Conservation (phyloP, 2,113 vertebrate species). For the Amia ocellicauda region DNA sequence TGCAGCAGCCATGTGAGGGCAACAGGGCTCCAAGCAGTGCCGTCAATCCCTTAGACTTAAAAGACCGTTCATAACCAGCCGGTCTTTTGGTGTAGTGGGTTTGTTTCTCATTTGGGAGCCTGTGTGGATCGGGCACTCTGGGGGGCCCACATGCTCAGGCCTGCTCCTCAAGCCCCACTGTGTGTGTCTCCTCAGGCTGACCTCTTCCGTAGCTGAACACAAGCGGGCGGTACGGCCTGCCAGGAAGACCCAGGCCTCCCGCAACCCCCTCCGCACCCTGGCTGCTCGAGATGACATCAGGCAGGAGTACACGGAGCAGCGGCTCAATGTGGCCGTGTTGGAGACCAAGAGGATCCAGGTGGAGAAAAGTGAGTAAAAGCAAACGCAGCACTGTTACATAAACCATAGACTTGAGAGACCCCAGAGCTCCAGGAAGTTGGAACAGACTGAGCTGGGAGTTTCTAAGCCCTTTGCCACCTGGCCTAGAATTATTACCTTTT, state of each 20-base stretch:
- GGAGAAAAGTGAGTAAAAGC: constrained; percentile 51
- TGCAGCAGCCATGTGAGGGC: no score
- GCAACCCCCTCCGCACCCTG: constrained; percentile 70
- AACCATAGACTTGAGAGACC: no score
- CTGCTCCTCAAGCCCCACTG: not conserved
- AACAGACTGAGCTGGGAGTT: no score
- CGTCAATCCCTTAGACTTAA: no score
- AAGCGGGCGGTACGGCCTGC: constrained; percentile 63
- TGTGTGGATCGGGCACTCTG: no score
- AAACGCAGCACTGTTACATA: no score
- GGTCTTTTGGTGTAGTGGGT: no score
- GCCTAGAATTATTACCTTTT: not conserved
- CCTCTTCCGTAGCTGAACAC: constrained; percentile 66
- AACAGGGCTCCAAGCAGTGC: no score
- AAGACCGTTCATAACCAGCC: no score
- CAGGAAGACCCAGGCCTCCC: constrained; percentile 66
- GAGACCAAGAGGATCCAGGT: constrained; percentile 58
- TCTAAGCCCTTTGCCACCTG: not conserved
- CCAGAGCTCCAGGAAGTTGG: no score
- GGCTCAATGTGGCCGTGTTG: constrained; percentile 33
- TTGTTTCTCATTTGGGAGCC: no score
- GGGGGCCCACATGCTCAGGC: no score
- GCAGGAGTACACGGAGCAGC: constrained; percentile 66
- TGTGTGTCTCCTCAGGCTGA: constrained; percentile 49
- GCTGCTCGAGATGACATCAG: constrained; percentile 67